Conservation (phyloP, 1,140 invertebrate genomes). For the Drosophila lowei region DNA sequence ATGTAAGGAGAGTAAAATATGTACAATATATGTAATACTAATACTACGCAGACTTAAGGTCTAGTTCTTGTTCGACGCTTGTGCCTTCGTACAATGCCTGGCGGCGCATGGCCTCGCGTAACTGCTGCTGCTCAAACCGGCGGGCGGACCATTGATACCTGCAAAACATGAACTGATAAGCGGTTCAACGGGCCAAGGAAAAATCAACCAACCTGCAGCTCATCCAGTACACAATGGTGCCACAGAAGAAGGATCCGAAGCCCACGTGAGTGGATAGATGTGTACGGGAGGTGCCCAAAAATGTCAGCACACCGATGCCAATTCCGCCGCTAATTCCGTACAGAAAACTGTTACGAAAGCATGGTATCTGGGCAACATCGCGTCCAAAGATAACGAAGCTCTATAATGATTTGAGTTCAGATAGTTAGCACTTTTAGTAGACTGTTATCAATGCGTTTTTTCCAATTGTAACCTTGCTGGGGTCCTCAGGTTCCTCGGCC, state of each 20-base stretch:
- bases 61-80: slow-evolving; percentile 61
- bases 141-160: slow-evolving; percentile 83
- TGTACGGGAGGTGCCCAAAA: slow-evolving; percentile 86
- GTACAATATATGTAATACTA: background rate
- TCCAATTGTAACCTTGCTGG: slow-evolving; percentile 39
- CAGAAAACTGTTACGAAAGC: slow-evolving; percentile 86
- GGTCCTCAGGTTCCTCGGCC: slow-evolving; percentile 60
- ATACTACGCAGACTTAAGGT: slow-evolving; percentile 73
- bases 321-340: slow-evolving; percentile 86
- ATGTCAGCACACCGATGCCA: slow-evolving; percentile 84
- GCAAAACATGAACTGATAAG: slow-evolving; percentile 2
- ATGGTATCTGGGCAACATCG: slow-evolving; percentile 86
- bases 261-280: slow-evolving; percentile 84
- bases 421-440: background rate
- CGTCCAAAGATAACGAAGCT: slow-evolving; percentile 84
- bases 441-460: background rate
- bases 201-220: slow-evolving; percentile 80
- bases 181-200: background rate
- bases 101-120: slow-evolving; percentile 80
- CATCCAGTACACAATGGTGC: slow-evolving; percentile 85
- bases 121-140: slow-evolving; percentile 83
- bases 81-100: slow-evolving; percentile 83
- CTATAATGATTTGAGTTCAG: slow-evolving; percentile 2
- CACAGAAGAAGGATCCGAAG: slow-evolving; percentile 84
- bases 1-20: background rate